Conservation (phyloP, 37 sponge, comb jelly and placozoan species). For the Petrosia ficiformis region DNA sequence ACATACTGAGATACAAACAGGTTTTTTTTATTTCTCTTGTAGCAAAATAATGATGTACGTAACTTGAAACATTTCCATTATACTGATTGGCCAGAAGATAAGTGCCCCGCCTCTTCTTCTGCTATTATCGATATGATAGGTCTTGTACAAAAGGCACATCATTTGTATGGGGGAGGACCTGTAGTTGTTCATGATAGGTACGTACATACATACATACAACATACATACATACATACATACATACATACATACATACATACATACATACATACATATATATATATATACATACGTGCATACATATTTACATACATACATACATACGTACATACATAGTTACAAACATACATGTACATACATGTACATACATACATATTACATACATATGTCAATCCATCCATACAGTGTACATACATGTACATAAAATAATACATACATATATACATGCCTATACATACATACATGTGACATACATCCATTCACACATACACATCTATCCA, state of each 20-base stretch:
- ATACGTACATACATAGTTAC: too few species aligned
- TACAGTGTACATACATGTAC: too few species aligned
- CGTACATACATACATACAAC: background rate
- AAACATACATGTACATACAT: too few species aligned
- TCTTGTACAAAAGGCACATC: constrained; percentile 67
- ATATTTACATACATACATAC: too few species aligned
- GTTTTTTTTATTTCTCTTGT: background rate
- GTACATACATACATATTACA: too few species aligned
- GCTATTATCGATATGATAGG: constrained; percentile 63
- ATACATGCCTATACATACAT: too few species aligned
- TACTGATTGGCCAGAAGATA: constrained; percentile 58
- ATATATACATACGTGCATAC: background rate
- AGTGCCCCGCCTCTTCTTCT: constrained; percentile 24
- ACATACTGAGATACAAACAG: too few species aligned
- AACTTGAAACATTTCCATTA: constrained; percentile 68
- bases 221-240: too few species aligned
- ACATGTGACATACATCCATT: too few species aligned
- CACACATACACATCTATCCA: too few species aligned
- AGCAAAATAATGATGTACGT: constrained; percentile 50
- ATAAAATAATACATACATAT: too few species aligned
- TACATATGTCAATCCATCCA: too few species aligned
- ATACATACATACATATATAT: background rate
- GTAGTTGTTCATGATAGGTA: constrained; percentile 84
- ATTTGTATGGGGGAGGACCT: constrained; percentile 59
- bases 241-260: background rate